These are phyloP conservation scores for Lepilemur septentrionalis DNA, from an alignment of 2,797 vertebrate species.

Conservation along the genomic window DNA sequence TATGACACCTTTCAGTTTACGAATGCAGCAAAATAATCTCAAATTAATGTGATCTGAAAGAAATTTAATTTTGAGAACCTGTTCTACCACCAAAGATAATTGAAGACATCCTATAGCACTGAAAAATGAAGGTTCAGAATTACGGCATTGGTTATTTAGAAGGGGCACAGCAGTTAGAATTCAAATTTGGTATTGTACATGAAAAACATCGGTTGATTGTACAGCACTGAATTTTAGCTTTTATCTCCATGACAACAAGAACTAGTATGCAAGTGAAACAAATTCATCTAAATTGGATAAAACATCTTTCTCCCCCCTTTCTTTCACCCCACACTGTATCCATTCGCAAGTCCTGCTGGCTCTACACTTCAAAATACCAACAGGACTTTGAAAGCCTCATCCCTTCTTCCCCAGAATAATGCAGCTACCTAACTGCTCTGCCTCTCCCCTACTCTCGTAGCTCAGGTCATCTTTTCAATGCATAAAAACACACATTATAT, in stretches of 20 bases:
- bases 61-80: constrained; percentile 39
- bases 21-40: not conserved
- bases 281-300: constrained; percentile 18
- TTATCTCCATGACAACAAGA: constrained; percentile 24
- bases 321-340: not conserved
- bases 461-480: not conserved
- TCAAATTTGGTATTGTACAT: not conserved
- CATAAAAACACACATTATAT: not conserved
- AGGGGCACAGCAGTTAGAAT: not conserved
- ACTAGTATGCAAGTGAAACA: constrained; percentile 22
- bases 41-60: constrained; percentile 7
- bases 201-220: not conserved
- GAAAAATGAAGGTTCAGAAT: constrained; percentile 41
- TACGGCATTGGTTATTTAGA: not conserved
- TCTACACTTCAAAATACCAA: not conserved
- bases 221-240: not conserved
- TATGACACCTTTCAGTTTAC: not conserved
- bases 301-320: not conserved
- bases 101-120: not conserved
- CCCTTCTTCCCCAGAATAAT: not conserved
- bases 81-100: not conserved
- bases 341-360: not conserved
- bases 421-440: not conserved
- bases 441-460: not conserved
- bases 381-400: not conserved